phyloP scores from a whole-genome alignment of 1,140 invertebrate species.

The Drosophila nigromelanica region DNA sequence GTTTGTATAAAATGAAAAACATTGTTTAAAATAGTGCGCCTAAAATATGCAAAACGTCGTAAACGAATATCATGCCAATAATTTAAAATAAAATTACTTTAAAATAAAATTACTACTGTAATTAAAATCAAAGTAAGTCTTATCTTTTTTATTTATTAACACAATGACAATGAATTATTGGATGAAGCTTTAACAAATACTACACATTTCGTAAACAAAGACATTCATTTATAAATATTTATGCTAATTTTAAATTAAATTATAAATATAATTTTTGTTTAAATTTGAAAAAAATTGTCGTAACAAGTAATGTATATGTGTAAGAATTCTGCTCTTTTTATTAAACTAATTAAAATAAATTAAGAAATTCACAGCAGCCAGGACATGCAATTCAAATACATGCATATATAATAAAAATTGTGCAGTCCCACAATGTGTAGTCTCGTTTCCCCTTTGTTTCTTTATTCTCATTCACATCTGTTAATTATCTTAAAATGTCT shows the following conservation, averaged over 20 bases:
- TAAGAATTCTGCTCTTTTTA: background rate
- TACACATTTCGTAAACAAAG: background rate
- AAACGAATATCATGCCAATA: constrained; percentile 13
- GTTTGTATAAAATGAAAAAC: constrained; percentile 19
- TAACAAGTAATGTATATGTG: too few species aligned
- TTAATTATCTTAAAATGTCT: background rate
- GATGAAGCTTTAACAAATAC: background rate
- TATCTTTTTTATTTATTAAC: background rate
- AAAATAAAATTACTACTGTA: background rate
- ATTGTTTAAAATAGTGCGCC: constrained; percentile 11
- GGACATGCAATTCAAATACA: background rate
- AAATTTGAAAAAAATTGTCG: too few species aligned
- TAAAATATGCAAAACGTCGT: background rate
- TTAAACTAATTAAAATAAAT: background rate
- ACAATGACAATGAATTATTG: background rate
- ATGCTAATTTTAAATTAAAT: background rate
- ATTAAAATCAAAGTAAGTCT: background rate
- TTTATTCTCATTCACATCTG: background rate
- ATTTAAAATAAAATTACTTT: background rate
- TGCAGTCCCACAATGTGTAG: background rate
- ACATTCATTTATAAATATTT: background rate
- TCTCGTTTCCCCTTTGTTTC: background rate
- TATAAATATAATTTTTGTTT: background rate
- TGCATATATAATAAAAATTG: background rate
- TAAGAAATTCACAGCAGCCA: background rate